These are phyloP conservation scores for Ametastegia equiseti DNA, from an alignment of 2,888 invertebrate species.

Conservation along the genomic window DNA sequence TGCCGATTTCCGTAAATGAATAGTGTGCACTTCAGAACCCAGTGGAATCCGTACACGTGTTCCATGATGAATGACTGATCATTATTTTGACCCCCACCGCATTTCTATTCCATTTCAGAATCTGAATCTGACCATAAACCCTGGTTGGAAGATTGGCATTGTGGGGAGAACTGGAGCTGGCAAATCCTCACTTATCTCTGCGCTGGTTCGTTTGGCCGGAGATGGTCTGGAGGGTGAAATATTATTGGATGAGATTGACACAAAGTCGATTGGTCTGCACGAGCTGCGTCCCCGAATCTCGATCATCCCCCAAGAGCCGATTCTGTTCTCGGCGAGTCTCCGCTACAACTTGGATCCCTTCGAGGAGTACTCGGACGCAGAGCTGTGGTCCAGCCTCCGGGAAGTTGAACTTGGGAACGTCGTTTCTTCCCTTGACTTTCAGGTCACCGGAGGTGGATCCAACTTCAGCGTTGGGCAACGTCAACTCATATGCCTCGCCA, in stretches of 20 bases:
- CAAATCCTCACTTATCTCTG: conserved; percentile 87
- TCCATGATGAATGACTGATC: too few relatives aligned
- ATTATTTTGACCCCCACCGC: neutral
- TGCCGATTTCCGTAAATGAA: too few relatives aligned
- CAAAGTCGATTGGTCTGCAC: conserved; percentile 84
- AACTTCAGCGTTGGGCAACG: conserved; percentile 84
- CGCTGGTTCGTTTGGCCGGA: conserved; percentile 89
- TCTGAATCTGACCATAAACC: conserved; percentile 83
- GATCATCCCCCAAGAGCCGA: conserved; percentile 87
- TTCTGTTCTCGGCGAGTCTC: conserved; percentile 83
- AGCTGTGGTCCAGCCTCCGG: conserved; percentile 82
- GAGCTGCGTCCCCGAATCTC: conserved; percentile 87
- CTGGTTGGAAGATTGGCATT: conserved; percentile 88
- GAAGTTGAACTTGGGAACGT: conserved; percentile 79
- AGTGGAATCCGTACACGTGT: too few relatives aligned
- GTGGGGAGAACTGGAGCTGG: conserved; percentile 92
- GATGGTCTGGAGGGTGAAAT: conserved; percentile 85
- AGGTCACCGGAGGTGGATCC: conserved; percentile 78
- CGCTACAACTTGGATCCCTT: conserved; percentile 87
- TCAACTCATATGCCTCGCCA: conserved; percentile 83
- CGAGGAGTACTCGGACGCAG: conserved; percentile 79
- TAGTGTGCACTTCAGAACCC: too few relatives aligned
- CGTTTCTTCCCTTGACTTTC: conserved; percentile 75
- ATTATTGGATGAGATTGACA: conserved; percentile 88
- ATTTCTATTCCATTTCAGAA: conserved; percentile 65